A percentile compares a stretch with the other conserved stretches of the same genome.
These are phyloP conservation scores for Diachasmimorpha longicaudata DNA, from an alignment of 1,140 invertebrate genomes.

Conservation along the genomic window DNA sequence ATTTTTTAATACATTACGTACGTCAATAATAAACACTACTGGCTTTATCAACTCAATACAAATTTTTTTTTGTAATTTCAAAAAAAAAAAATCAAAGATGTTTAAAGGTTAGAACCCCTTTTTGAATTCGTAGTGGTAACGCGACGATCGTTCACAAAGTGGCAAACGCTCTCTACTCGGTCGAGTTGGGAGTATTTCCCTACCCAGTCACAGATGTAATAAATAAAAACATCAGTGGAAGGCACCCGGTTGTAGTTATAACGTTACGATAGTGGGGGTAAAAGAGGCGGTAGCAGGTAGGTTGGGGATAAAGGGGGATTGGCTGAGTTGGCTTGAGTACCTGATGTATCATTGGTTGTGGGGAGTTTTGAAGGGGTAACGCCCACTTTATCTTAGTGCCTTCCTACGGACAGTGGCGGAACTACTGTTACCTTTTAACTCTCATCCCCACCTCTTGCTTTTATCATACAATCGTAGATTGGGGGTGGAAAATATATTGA, in stretches of 20 bases:
- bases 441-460: conserved; percentile 28
- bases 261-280: conserved; percentile 45
- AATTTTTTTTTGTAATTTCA: not conserved
- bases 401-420: conserved; percentile 37
- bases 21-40: not conserved
- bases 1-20: not conserved
- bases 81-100: not conserved
- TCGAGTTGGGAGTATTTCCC: conserved; percentile 64
- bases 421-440: conserved; percentile 21
- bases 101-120: not conserved
- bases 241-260: conserved; percentile 50
- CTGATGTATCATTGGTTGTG: conserved; percentile 1
- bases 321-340: not conserved
- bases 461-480: not conserved
- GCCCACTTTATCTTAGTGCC: conserved; percentile 38
- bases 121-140: conserved; percentile 28
- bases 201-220: conserved; percentile 71
- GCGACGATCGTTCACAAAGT: conserved; percentile 63
- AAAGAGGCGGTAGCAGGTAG: conserved; percentile 34
- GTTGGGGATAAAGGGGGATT: conserved; percentile 15
- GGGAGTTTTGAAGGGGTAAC: conserved; percentile 30
- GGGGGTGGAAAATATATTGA: not conserved
- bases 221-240: conserved; percentile 68
- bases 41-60: not conserved
- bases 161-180: conserved; percentile 63